Conservation (phyloP, 2,888 invertebrate genomes). For the Celastrina argiolus region DNA sequence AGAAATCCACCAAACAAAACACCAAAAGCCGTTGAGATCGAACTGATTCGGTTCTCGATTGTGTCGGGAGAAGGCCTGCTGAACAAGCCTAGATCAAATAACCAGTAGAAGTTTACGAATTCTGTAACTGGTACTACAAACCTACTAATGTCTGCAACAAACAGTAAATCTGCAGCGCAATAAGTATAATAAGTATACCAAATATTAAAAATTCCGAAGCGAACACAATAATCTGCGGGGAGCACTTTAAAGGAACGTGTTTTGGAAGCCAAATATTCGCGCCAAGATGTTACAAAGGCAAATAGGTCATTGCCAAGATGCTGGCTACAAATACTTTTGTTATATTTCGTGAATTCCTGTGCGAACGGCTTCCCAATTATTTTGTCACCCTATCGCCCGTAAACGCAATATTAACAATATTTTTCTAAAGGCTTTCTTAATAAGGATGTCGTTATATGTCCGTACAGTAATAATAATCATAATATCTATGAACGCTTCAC, state of each 20-base stretch:
- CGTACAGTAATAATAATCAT: too few relatives aligned
- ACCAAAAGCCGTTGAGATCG: too few relatives aligned
- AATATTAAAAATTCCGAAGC: background rate
- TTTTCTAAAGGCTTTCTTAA: background rate
- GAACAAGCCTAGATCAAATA: too few relatives aligned
- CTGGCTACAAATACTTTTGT: background rate
- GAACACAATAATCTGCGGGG: background rate
- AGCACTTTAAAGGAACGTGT: background rate
- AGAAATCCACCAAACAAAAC: too few relatives aligned
- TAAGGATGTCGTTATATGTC: background rate
- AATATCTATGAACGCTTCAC: too few relatives aligned
- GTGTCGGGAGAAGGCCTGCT: too few relatives aligned
- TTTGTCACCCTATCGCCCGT: background rate
- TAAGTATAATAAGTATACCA: too few relatives aligned
- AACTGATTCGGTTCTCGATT: too few relatives aligned
- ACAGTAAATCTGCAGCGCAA: too few relatives aligned
- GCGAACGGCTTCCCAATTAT: background rate
- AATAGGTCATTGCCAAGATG: slow-evolving; percentile 7
- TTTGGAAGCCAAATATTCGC: background rate
- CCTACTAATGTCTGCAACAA: too few relatives aligned
- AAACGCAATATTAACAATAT: background rate
- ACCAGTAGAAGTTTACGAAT: too few relatives aligned
- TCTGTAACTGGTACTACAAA: too few relatives aligned
- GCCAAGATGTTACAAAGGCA: background rate
- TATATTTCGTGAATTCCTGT: background rate